Evolutionary conservation across 1,140 invertebrate species (phyloP).

Genomic region (Pseudomyrmex cubaensis): DNA sequence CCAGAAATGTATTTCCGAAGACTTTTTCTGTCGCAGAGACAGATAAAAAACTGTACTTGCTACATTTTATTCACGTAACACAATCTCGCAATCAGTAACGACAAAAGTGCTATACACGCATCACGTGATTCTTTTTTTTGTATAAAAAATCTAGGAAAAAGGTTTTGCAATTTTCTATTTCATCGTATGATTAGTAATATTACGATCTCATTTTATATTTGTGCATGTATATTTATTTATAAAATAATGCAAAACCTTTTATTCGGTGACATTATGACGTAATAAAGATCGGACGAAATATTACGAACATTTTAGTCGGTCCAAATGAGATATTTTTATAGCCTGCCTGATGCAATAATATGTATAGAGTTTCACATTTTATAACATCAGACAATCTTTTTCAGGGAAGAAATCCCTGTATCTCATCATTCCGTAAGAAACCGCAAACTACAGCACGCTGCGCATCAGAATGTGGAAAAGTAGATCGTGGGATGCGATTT

Average conservation of each 20-base stretch:
- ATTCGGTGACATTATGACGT: background rate
- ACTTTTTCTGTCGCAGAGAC: background rate
- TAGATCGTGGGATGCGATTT: background rate
- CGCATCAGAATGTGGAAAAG: background rate
- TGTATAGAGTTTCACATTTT: background rate
- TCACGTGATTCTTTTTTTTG: background rate
- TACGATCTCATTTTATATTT: background rate
- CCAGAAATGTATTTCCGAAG: slow-evolving; percentile 29
- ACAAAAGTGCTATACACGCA: background rate
- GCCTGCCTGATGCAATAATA: background rate
- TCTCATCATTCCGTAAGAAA: slow-evolving; percentile 1
- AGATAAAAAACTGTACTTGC: background rate
- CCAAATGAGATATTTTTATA: background rate
- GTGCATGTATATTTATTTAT: too few species aligned
- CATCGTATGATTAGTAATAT: background rate
- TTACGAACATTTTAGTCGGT: slow-evolving; percentile 1
- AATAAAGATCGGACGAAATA: background rate
- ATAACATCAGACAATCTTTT: slow-evolving; percentile 3
- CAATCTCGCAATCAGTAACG: background rate
- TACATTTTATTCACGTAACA: background rate
- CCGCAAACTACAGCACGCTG: background rate
- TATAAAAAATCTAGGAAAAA: background rate
- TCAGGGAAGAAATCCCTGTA: background rate
- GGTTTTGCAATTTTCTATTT: background rate
- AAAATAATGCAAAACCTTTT: too few species aligned